These are phyloP conservation scores for Lithophane ornitopus DNA, from an alignment of 2,888 invertebrate species.

Conservation along the genomic window DNA sequence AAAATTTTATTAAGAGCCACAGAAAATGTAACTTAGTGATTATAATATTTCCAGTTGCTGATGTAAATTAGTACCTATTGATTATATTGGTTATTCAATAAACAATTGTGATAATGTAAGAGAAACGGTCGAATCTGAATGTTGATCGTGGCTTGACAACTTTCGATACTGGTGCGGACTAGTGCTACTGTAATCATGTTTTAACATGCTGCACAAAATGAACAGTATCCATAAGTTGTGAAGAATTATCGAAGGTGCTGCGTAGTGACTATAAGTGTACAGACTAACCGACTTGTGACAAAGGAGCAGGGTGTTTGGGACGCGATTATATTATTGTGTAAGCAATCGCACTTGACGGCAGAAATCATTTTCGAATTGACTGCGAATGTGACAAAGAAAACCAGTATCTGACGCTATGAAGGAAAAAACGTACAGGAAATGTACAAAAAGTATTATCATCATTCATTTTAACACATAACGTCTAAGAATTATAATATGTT, in stretches of 20 bases:
- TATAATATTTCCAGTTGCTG: slow-evolving; percentile 84
- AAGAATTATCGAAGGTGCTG: slow-evolving; percentile 85
- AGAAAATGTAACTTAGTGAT: slow-evolving; percentile 82
- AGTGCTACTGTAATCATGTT: slow-evolving; percentile 44
- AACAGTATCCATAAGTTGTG: slow-evolving; percentile 78
- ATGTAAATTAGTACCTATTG: slow-evolving; percentile 82
- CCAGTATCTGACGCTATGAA: slow-evolving; percentile 66
- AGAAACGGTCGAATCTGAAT: slow-evolving; percentile 80
- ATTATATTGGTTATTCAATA: slow-evolving; percentile 78
- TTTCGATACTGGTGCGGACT: slow-evolving; percentile 71
- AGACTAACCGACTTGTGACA: slow-evolving; percentile 79
- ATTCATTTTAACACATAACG: slow-evolving; percentile 60
- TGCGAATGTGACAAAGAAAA: slow-evolving; percentile 68
- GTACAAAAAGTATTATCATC: slow-evolving; percentile 69
- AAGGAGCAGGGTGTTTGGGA: slow-evolving; percentile 75
- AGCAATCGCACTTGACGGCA: slow-evolving; percentile 62
- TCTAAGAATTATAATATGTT: slow-evolving; percentile 56
- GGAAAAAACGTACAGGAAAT: slow-evolving; percentile 54
- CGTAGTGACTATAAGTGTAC: slow-evolving; percentile 80
- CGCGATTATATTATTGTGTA: slow-evolving; percentile 70
- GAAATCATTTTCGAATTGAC: slow-evolving; percentile 63
- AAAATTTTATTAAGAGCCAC: slow-evolving; percentile 88
- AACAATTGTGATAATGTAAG: slow-evolving; percentile 88
- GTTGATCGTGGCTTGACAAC: slow-evolving; percentile 81
- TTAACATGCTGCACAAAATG: slow-evolving; percentile 67